A percentile compares a stretch with the other conserved stretches of the same genome.
These are phyloP conservation scores for Orestias chungarensis DNA, from an alignment of 2,797 vertebrate species.

Conservation along the genomic window DNA sequence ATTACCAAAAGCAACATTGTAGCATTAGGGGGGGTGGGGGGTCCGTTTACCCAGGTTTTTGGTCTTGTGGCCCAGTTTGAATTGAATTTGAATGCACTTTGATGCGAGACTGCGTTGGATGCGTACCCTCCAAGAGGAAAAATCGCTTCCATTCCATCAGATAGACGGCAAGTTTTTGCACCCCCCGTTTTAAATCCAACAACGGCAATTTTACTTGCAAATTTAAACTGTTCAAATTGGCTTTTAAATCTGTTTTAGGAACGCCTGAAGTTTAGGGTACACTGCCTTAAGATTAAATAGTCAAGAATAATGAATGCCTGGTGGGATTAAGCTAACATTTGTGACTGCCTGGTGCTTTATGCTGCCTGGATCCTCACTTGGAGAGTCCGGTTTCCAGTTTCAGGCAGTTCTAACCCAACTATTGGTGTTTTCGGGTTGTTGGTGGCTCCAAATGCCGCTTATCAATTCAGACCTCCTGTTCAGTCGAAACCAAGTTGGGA, in stretches of 20 bases:
- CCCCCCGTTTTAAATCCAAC: not conserved
- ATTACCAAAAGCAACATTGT: conserved; percentile 78
- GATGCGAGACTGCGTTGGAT: conserved; percentile 81
- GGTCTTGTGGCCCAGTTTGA: conserved; percentile 63
- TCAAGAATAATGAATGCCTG: conserved; percentile 50
- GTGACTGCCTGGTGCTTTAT: conserved; percentile 47
- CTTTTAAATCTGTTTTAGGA: conserved; percentile 15
- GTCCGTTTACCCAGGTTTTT: conserved; percentile 44
- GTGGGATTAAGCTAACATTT: not conserved
- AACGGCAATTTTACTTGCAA: conserved; percentile 40
- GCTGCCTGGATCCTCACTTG: conserved; percentile 48
- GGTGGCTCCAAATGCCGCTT: conserved; percentile 77
- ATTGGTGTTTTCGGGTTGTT: conserved; percentile 22
- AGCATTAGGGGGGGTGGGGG: conserved; percentile 55
- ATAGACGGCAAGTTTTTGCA: no score
- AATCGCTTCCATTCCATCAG: conserved; percentile 82
- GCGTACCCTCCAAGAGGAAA: conserved; percentile 67
- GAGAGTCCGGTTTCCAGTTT: conserved; percentile 55
- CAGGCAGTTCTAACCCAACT: conserved; percentile 51
- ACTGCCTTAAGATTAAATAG: conserved; percentile 65
- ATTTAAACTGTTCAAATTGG: conserved; percentile 48
- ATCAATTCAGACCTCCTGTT: conserved; percentile 70
- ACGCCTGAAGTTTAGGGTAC: conserved; percentile 29
- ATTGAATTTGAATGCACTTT: conserved; percentile 83
- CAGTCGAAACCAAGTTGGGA: conserved; percentile 59